Evolutionary conservation across 1,140 invertebrate species (phyloP).

Genomic region (Anastrepha ludens): DNA sequence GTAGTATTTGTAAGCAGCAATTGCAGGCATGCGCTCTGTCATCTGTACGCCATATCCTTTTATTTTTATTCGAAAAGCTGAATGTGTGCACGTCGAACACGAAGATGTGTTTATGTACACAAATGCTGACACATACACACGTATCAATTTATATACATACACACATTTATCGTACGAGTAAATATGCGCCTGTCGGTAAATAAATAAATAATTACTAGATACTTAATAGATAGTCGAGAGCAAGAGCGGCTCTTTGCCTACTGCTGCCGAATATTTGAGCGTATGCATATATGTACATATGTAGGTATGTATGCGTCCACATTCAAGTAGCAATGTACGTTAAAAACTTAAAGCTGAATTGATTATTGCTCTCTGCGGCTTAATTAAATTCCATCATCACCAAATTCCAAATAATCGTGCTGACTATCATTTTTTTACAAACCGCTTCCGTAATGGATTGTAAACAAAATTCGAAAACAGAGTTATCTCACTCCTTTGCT

Average conservation of each 20-base stretch:
- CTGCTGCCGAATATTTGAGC: background rate
- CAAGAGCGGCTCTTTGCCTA: background rate
- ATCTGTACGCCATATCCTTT: conserved; percentile 40
- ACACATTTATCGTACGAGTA: conserved; percentile 17
- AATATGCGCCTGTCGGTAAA: conserved; percentile 18
- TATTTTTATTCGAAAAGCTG: conserved; percentile 47
- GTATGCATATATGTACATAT: background rate
- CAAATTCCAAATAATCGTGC: background rate
- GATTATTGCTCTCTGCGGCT: background rate
- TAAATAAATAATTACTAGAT: conserved; percentile 53
- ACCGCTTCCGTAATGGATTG: conserved; percentile 1
- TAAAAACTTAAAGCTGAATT: conserved; percentile 31
- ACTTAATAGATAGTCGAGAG: conserved; percentile 49
- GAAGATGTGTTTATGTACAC: conserved; percentile 10
- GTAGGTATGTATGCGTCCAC: conserved; percentile 6
- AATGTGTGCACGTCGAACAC: conserved; percentile 1
- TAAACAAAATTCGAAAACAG: background rate
- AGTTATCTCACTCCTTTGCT: background rate
- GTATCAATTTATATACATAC: background rate
- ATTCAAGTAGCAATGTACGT: background rate
- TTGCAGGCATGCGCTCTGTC: conserved; percentile 43
- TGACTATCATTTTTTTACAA: background rate
- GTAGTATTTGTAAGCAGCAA: conserved; percentile 5
- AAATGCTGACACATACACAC: background rate
- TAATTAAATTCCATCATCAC: conserved; percentile 13